phyloP scores from a whole-genome alignment of 2,797 vertebrate genomes.

The Coranthus polyacanthus region DNA sequence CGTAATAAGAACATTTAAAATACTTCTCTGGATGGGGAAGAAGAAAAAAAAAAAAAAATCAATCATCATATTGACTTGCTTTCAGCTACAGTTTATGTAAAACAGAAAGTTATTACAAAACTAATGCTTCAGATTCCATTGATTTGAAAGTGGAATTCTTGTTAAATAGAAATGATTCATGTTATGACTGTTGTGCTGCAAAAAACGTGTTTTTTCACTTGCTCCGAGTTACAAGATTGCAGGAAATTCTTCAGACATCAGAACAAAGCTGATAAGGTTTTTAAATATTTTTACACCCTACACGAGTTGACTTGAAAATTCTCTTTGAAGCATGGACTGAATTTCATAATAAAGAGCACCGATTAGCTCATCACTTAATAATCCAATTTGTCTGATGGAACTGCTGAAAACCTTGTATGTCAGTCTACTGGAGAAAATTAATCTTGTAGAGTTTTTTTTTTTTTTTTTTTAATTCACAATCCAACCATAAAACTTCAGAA shows the following conservation, averaged over 20 bases:
- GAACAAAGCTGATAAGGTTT: background rate
- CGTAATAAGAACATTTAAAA: conserved; percentile 13
- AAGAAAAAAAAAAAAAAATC: conserved; percentile 1
- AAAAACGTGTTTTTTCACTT: background rate
- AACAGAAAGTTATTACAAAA: background rate
- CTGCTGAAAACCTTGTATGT: background rate
- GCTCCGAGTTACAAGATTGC: background rate
- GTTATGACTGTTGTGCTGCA: background rate
- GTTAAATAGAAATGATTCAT: conserved; percentile 4
- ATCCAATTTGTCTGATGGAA: background rate
- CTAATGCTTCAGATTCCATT: background rate
- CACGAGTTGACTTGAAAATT: background rate
- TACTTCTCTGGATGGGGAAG: background rate
- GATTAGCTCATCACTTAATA: conserved; percentile 2
- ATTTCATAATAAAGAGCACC: background rate
- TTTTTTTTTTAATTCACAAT: no score
- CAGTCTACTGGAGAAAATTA: background rate
- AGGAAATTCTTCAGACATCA: background rate
- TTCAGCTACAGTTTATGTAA: background rate
- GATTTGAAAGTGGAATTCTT: background rate
- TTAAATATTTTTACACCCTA: background rate
- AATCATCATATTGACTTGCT: conserved; percentile 6
- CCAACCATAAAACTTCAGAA: no score
- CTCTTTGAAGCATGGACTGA: background rate
- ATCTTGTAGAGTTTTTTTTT: no score